Conservation (phyloP, 2,797 vertebrate species). For the Limosa lapponica region DNA sequence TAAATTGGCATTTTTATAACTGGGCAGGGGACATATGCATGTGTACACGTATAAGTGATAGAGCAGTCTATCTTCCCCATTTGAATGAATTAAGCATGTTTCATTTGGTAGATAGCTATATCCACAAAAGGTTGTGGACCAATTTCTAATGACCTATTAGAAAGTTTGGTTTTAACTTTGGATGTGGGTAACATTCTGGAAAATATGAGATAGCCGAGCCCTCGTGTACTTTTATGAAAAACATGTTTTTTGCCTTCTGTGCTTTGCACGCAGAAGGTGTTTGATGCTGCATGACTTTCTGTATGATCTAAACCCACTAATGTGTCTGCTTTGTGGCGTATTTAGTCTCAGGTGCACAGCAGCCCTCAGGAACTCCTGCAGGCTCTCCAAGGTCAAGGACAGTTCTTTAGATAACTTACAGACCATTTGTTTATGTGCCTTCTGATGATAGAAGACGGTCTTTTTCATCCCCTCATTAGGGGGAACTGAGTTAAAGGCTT, state of each 20-base stretch:
- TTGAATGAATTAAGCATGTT: background rate
- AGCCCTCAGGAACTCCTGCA: background rate
- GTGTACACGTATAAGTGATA: background rate
- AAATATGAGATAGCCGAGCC: background rate
- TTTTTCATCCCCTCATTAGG: background rate
- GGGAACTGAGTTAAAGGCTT: background rate
- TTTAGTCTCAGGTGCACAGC: background rate
- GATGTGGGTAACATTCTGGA: background rate
- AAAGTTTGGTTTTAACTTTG: background rate
- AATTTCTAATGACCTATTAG: background rate
- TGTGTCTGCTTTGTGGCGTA: rapidly evolving
- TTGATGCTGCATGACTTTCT: background rate
- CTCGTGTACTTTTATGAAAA: background rate
- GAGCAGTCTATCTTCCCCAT: background rate
- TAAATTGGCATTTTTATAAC: background rate
- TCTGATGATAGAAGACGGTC: background rate
- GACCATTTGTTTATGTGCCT: background rate
- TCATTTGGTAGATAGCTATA: background rate
- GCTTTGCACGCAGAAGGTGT: background rate
- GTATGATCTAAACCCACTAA: background rate
- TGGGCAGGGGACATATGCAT: rapidly evolving
- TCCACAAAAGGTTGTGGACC: background rate
- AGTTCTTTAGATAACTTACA: background rate
- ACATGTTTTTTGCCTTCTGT: background rate
- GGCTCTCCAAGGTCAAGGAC: background rate